Base-by-base conservation (phyloP, 2,797 vertebrate species). In the Ptychadena robeensis region DNA sequence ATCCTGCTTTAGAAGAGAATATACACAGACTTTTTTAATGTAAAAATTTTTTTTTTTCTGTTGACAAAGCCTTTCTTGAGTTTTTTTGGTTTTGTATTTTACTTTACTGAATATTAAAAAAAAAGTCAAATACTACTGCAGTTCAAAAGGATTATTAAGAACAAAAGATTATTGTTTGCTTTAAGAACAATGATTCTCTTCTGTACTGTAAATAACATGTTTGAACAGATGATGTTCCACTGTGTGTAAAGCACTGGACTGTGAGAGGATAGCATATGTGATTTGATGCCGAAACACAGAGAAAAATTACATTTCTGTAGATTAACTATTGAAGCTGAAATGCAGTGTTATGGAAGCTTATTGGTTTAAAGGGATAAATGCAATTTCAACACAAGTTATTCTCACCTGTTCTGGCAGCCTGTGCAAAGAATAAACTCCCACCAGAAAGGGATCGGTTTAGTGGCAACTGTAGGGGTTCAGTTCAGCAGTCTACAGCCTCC, bases 191-290 rank as follows among this genome's bases (percentile, higher is more conserved):
- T 40, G 65, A 69, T 35, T 82, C 48, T 40, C 8, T 37, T 63
- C 27, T 76, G 27, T 65, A 75, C 28, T 76, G 80, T 68, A 82
- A 68, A 82, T 37, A 81, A 32, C 64, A 82, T 75, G 30, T 76
- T 76, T 82, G 72, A 69, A 40, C 53, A 69, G 65, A 61, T 37
- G 73, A 69, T 75, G 65, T 28, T 82, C 44, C 31, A 44, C 74
- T 82, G 73, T 76, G 64, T 40, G 10, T 82, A 57, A 76, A 67
- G 63, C 64, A 66, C 5, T 63, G 73, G 48, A 63, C 73, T 75
- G 34, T 74, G 48, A 75, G 34, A 25, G 38, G 11, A 66, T 37
- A 81, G 48, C 40, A 73, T 28, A 57, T 59, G 71, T 27, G 81
- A 82, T 68, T 30, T 37, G 68, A 27, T 34, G 32, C 35, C 64